These are phyloP conservation scores for Acanthiza pusilla DNA, from an alignment of 2,797 vertebrate species.

Conservation along the genomic window DNA sequence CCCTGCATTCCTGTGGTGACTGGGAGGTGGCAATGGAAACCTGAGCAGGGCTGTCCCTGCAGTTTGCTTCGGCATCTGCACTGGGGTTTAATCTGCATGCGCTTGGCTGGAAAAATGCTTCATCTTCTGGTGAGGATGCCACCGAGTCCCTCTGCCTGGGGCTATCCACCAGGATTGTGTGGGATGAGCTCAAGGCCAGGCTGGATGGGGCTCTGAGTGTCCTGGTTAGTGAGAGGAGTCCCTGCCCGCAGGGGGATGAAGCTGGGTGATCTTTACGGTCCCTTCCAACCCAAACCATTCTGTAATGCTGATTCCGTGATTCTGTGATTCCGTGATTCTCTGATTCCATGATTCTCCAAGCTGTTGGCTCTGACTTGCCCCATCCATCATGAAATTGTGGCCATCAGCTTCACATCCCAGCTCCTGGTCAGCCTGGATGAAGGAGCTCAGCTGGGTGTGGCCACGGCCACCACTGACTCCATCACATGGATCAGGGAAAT, in stretches of 20 bases:
- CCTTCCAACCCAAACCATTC: neutral
- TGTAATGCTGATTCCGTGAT: too few species aligned
- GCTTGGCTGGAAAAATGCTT: neutral
- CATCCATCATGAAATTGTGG: fast-evolving
- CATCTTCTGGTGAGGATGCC: neutral
- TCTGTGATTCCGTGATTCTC: neutral
- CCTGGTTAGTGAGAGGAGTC: neutral
- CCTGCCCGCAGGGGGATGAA: neutral
- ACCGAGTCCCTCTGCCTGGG: neutral
- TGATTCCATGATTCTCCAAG: neutral
- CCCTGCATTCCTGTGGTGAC: neutral
- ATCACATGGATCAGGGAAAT: neutral
- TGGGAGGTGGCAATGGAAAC: neutral
- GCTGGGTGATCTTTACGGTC: neutral
- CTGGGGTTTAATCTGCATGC: neutral
- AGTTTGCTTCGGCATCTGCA: neutral
- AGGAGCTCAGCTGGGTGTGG: neutral
- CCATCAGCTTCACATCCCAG: neutral
- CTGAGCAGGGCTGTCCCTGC: fast-evolving
- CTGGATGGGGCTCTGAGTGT: neutral
- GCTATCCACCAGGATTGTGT: fast-evolving
- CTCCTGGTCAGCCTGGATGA: neutral
- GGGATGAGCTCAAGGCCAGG: neutral
- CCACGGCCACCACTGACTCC: fast-evolving
- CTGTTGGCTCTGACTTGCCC: neutral